Evolutionary conservation across 2,888 invertebrate genomes (phyloP).

Genomic region (Phragmatobia fuliginosa): DNA sequence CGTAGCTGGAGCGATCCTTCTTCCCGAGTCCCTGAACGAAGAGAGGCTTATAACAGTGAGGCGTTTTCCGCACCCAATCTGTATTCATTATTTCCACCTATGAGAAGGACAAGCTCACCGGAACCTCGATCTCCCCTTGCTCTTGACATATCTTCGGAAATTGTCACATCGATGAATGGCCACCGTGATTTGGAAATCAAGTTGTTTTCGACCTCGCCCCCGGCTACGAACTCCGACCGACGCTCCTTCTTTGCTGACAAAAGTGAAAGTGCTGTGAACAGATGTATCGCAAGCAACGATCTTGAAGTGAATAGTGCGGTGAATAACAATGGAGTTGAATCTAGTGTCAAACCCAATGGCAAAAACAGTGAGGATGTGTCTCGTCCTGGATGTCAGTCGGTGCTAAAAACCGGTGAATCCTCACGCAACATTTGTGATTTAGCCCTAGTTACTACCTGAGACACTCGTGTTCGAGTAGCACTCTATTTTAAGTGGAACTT

Average conservation of each 20-base stretch:
- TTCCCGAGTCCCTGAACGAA: conserved; percentile 77
- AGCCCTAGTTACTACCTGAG: conserved; percentile 85
- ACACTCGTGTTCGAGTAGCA: conserved; percentile 72
- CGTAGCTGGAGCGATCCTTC: conserved; percentile 89
- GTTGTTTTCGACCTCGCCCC: conserved; percentile 89
- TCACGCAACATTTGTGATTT: conserved; percentile 84
- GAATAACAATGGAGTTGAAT: conserved; percentile 72
- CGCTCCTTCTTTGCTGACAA: conserved; percentile 83
- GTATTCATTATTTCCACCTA: conserved; percentile 81
- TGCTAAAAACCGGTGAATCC: conserved; percentile 66
- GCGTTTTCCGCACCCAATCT: conserved; percentile 79
- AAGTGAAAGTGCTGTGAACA: conserved; percentile 83
- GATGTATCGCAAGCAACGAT: conserved; percentile 74
- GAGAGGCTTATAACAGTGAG: conserved; percentile 71
- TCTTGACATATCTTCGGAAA: conserved; percentile 91
- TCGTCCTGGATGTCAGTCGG: conserved; percentile 72
- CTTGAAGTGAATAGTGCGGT: conserved; percentile 80
- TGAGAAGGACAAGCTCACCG: conserved; percentile 74
- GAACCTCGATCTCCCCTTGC: conserved; percentile 79
- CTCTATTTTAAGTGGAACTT: conserved; percentile 65
- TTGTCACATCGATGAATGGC: conserved; percentile 92
- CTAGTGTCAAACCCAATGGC: conserved; percentile 70
- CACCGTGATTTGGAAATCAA: conserved; percentile 93
- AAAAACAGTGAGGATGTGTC: conserved; percentile 76
- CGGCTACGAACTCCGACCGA: conserved; percentile 78